Evolutionary conservation across 2,888 invertebrate genomes (phyloP), one percentile per base, ranked within the genome.

Genomic region (Chrysolina haemoptera): DNA sequence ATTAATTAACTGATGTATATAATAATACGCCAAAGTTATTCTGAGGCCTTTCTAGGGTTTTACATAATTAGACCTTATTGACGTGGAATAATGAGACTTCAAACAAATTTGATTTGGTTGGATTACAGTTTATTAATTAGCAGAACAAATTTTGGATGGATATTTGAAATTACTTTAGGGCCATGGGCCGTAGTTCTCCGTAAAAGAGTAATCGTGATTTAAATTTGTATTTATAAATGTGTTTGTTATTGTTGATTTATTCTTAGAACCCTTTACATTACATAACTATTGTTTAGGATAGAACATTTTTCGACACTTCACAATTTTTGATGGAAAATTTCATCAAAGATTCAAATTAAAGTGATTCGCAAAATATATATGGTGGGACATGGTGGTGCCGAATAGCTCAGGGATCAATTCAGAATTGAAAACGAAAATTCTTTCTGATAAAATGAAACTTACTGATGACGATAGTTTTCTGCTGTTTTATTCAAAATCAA

Each of bases 41-140:
- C n/a, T n/a, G 10, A 35, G 35, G 35, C n/a, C n/a, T 59, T 59
- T 59, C 27, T 59, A 59, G n/a, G 59, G 59, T 59, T 59, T 59
- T 59, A 35, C 59, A 22, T 59, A 59, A 59, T 59, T 59, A 59
- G 59, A 35, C 27, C 22, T n/a, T 59, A 59, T 59, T 59, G 27
- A 59, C 27, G 59, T 59, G 59, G 59, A 59, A 59, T 59, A 27
- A 59, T 18, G 59, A 35, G 59, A 59, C 35, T 59, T 35, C 35
- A 35, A 59, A 35, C 27, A n/a, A 35, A 59, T 59, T 53, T 20
- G 12, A 59, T 59, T 35, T 16, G 59, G 59, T 59, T 59, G 59
- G 59, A 59, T 59, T 59, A 59, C 59, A 59, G 27, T 59, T 59
- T 59, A 35, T n/a, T 59, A 59, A 59, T 59, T 59, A 59, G 59